These are phyloP conservation scores for Indicator indicator DNA, from an alignment of 2,113 vertebrate species.

Conservation along the genomic window DNA sequence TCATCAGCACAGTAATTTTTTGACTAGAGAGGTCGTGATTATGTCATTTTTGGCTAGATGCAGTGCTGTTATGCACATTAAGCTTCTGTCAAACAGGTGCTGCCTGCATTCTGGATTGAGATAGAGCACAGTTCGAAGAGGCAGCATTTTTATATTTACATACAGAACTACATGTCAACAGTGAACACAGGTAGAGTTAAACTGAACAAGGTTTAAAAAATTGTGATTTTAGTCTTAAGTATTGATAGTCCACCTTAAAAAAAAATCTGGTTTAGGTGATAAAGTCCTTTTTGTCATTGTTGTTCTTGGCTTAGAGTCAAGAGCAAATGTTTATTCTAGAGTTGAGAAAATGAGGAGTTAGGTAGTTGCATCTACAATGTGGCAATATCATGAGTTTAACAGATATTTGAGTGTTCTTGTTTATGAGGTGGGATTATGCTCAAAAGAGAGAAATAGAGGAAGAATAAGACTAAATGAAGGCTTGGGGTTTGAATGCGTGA, in stretches of 20 bases:
- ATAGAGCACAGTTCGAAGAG: accelerated
- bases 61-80: not conserved
- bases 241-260: not conserved
- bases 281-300: not conserved
- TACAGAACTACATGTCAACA: not conserved
- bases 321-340: not conserved
- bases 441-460: not conserved
- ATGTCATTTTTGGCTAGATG: not conserved
- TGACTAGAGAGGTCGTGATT: not conserved
- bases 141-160: accelerated
- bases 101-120: not conserved
- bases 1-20: not conserved
- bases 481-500: not conserved
- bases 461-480: not conserved
- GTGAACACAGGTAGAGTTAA: not conserved
- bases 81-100: not conserved
- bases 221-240: not conserved
- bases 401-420: not conserved
- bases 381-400: not conserved
- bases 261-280: not conserved
- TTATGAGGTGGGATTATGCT: not conserved
- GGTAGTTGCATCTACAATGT: accelerated
- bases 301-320: not conserved
- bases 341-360: not conserved
- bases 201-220: not conserved